These are phyloP conservation scores for Zapornia atra DNA, from an alignment of 2,113 vertebrate species.

Conservation along the genomic window DNA sequence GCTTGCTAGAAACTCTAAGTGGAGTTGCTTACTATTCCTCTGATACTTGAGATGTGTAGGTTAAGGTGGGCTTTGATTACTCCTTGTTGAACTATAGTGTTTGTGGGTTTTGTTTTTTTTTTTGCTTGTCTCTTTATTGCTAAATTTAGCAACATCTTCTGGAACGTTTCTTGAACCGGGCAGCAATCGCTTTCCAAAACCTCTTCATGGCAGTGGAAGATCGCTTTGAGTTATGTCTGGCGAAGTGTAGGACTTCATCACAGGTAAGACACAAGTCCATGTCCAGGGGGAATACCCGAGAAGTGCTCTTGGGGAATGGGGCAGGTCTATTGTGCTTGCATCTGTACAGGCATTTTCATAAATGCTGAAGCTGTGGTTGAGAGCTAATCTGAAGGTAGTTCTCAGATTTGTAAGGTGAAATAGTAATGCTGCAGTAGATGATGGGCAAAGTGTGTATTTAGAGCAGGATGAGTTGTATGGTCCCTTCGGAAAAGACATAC, in stretches of 20 bases:
- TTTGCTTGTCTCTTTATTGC: background rate
- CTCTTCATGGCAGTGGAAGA: constrained; percentile 97
- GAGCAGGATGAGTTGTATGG: background rate
- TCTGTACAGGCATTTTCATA: background rate
- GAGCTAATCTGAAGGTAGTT: background rate
- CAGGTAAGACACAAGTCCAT: constrained; percentile 80
- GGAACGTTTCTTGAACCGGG: constrained; percentile 92
- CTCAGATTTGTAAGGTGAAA: background rate
- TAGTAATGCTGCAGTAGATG: background rate
- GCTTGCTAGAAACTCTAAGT: background rate
- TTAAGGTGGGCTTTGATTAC: background rate
- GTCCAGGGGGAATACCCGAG: background rate
- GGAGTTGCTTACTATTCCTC: background rate
- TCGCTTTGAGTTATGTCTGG: constrained; percentile 95
- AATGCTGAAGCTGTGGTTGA: background rate
- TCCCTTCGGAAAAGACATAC: background rate
- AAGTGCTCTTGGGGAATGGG: background rate
- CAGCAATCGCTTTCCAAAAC: constrained; percentile 93
- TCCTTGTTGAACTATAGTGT: background rate
- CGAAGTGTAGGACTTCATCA: constrained; percentile 96
- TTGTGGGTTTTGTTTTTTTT: background rate
- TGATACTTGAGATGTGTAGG: background rate
- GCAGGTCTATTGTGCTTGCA: background rate
- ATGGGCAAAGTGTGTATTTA: background rate
- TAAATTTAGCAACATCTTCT: constrained; percentile 88